Conservation (phyloP, 2,113 vertebrate genomes). For the Conger conger region DNA sequence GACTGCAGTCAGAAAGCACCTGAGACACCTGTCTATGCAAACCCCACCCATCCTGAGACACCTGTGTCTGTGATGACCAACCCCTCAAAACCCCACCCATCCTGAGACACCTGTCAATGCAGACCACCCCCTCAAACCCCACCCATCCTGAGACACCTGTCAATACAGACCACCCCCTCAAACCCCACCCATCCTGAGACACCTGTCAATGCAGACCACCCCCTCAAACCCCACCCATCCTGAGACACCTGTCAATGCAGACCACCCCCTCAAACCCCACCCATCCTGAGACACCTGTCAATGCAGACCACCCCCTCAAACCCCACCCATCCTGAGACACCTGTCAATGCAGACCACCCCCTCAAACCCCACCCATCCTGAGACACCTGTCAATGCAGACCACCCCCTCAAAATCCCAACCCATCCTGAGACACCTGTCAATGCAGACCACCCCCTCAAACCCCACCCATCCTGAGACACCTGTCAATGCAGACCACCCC, state of each 20-base stretch:
- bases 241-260: neutral
- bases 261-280: neutral
- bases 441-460: neutral
- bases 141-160: neutral
- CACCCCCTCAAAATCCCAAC: too few relatives aligned
- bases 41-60: neutral
- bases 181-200: slow-evolving; percentile 6
- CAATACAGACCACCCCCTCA: neutral
- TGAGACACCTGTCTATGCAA: slow-evolving; percentile 22
- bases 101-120: neutral
- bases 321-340: slow-evolving; percentile 14
- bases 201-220: neutral
- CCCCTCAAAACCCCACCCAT: neutral
- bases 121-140: neutral
- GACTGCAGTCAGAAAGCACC: slow-evolving; percentile 37
- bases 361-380: neutral
- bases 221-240: neutral
- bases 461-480: too few relatives aligned
- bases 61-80: neutral
- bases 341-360: neutral
- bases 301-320: too few relatives aligned
- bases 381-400: slow-evolving; percentile 3
- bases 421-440: neutral
- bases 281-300: too few relatives aligned
- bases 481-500: too few relatives aligned